These are phyloP conservation scores for Acronicta alni DNA, from an alignment of 2,888 invertebrate species.

Conservation along the genomic window DNA sequence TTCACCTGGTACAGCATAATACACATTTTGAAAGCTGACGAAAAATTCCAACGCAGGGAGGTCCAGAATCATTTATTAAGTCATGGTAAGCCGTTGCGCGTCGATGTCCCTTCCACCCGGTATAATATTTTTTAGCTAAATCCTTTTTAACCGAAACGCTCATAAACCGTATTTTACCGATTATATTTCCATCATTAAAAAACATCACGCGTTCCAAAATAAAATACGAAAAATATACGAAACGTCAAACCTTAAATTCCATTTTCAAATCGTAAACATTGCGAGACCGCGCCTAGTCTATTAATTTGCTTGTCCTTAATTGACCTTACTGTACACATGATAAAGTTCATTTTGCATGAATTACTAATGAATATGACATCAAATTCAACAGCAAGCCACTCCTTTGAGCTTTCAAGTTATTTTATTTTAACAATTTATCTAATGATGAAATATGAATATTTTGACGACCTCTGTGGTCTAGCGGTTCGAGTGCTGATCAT, in stretches of 20 bases:
- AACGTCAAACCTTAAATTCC: slow-evolving; percentile 73
- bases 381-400: slow-evolving; percentile 40
- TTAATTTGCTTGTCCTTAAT: slow-evolving; percentile 17
- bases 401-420: slow-evolving; percentile 38
- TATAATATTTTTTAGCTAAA: no score
- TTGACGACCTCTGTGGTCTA: no score
- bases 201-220: slow-evolving; percentile 44
- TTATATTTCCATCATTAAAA: slow-evolving; percentile 22
- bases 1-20: no score
- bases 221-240: slow-evolving; percentile 62
- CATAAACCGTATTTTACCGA: slow-evolving; percentile 18
- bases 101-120: no score
- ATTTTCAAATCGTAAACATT: slow-evolving; percentile 68
- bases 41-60: no score
- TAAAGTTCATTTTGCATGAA: slow-evolving; percentile 31
- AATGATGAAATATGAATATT: slow-evolving; percentile 3
- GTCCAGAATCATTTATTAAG: no score
- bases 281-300: slow-evolving; percentile 55
- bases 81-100: no score
- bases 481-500: no score
- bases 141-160: slow-evolving; percentile 11
- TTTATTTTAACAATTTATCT: slow-evolving; percentile 24
- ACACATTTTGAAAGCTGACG: no score
- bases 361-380: slow-evolving; percentile 44
- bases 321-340: background rate